Conservation (phyloP, 2,797 vertebrate species). For the Hoplostethus atlanticus region DNA sequence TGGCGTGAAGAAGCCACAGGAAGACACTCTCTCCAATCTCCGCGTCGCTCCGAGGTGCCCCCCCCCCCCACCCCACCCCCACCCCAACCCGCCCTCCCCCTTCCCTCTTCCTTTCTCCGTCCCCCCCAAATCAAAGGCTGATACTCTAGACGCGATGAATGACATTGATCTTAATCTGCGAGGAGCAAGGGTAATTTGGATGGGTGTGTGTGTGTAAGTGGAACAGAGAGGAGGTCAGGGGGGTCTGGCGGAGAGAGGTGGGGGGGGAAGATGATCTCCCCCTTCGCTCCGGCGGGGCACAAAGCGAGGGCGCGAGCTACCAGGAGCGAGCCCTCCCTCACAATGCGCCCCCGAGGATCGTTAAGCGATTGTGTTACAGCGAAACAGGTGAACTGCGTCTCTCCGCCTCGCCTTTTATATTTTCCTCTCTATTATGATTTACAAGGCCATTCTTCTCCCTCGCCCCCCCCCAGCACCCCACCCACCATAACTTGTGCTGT, state of each 20-base stretch:
- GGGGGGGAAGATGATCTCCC: conserved; percentile 78
- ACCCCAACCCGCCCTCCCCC: too few species aligned
- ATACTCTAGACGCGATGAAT: conserved; percentile 83
- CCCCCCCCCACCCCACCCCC: conserved; percentile 70
- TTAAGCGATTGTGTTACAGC: conserved; percentile 87
- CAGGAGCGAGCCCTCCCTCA: conserved; percentile 68
- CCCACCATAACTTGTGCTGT: conserved; percentile 81
- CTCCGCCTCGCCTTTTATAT: conserved; percentile 78
- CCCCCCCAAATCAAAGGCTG: conserved; percentile 81
- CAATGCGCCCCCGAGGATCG: conserved; percentile 82
- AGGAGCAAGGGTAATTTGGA: conserved; percentile 77
- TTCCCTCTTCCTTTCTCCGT: too few species aligned
- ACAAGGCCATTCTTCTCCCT: conserved; percentile 78
- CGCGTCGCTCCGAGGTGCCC: conserved; percentile 74
- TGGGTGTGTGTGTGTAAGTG: conserved; percentile 75
- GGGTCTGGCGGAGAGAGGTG: too few species aligned
- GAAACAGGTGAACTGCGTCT: conserved; percentile 84
- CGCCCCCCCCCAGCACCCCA: conserved; percentile 18
- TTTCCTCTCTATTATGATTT: conserved; percentile 82
- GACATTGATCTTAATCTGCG: conserved; percentile 86
- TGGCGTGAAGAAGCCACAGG: conserved; percentile 51
- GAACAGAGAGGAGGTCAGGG: conserved; percentile 65
- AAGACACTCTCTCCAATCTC: conserved; percentile 75
- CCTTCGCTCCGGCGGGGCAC: conserved; percentile 67
- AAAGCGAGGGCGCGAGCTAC: conserved; percentile 77